Evolutionary conservation across 2,113 vertebrate species (phyloP).

Genomic region (Sisor rabdophorus): DNA sequence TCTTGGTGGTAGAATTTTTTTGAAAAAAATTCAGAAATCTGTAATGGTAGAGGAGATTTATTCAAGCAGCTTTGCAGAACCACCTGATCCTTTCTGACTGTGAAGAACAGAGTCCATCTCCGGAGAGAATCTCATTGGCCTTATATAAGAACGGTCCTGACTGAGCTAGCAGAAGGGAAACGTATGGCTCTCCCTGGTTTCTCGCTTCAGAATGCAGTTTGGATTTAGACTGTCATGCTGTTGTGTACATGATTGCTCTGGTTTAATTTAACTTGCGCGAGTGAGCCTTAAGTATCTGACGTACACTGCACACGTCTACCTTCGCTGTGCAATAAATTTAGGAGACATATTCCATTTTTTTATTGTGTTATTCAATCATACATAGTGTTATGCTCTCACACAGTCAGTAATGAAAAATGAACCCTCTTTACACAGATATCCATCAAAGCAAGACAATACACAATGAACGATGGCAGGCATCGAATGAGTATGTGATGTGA

Average conservation of each 20-base stretch:
- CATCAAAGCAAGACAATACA: conserved; percentile 33
- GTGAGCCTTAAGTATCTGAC: conserved; percentile 9
- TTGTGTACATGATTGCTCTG: background rate
- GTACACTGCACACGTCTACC: conserved; percentile 17
- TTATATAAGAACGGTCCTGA: conserved; percentile 20
- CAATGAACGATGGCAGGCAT: conserved; percentile 18
- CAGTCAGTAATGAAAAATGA: conserved; percentile 55
- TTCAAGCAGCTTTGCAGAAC: conserved; percentile 16
- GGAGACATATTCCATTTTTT: conserved; percentile 48
- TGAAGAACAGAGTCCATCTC: conserved; percentile 32
- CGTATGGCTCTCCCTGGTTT: conserved; percentile 19
- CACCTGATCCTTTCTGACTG: conserved; percentile 11
- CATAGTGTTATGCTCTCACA: conserved; percentile 31
- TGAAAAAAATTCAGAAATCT: background rate
- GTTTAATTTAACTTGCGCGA: conserved; percentile 5
- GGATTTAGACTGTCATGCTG: conserved; percentile 4
- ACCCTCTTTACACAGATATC: conserved; percentile 29
- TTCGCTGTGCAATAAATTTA: conserved; percentile 51
- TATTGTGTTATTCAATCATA: conserved; percentile 57
- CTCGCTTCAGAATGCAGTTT: background rate
- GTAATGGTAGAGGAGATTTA: conserved; percentile 13
- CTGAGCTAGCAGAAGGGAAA: conserved; percentile 30
- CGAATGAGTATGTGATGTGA: conserved; percentile 20
- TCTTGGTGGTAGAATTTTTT: conserved; percentile 1
- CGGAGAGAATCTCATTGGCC: conserved; percentile 14